Percentiles rank a stretch among this genome's conserved stretches.
phyloP scores from a whole-genome alignment of 2,797 vertebrate genomes.

The Chloroceryle inda region DNA sequence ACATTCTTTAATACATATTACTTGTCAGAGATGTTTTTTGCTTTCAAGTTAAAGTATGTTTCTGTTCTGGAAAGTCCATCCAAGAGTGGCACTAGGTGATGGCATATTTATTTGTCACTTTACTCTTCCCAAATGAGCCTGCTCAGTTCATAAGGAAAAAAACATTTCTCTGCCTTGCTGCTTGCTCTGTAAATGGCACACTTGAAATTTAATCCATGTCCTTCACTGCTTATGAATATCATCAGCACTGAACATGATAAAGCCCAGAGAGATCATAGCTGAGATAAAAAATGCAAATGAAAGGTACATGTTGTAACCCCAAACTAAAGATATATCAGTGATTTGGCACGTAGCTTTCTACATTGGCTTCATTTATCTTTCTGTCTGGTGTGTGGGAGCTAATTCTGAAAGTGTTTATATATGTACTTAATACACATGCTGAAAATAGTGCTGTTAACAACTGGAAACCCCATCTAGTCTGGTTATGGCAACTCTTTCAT shows the following conservation, averaged over 20 bases:
- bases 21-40: not conserved
- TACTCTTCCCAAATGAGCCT: not conserved
- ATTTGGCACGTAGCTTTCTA: not conserved
- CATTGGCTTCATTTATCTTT: not conserved
- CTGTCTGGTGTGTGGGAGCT: not conserved
- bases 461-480: not conserved
- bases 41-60: not conserved
- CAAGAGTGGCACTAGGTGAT: not conserved
- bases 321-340: not conserved
- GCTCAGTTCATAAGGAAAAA: not conserved
- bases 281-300: not conserved
- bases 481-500: not conserved
- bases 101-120: not conserved
- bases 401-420: not conserved
- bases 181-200: not conserved
- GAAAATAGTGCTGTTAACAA: not conserved
- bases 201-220: not conserved
- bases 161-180: not conserved
- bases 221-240: not conserved
- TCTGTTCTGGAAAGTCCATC: not conserved
- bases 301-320: not conserved
- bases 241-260: not conserved
- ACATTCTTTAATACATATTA: not conserved
- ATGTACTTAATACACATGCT: not conserved
- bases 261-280: not conserved